phyloP scores from a whole-genome alignment of 1,140 invertebrate genomes.

The Bombus soroeensis region DNA sequence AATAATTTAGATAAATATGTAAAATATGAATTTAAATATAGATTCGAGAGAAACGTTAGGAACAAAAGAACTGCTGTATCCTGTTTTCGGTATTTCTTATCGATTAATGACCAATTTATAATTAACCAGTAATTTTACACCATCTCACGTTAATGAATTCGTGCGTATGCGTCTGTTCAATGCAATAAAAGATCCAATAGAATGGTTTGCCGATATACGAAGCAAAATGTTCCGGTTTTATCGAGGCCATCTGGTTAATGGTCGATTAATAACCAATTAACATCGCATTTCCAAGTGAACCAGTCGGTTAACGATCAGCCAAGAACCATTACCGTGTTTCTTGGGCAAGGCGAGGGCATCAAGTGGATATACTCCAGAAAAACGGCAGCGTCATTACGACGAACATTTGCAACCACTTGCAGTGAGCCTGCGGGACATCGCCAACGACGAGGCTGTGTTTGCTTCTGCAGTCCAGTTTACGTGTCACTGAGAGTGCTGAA shows the following conservation, averaged over 20 bases:
- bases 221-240: not conserved
- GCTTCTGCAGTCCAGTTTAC: not conserved
- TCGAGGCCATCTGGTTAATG: constrained; percentile 7
- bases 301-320: constrained; percentile 27
- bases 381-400: constrained; percentile 33
- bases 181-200: not conserved
- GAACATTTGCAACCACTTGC: constrained; percentile 35
- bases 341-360: not conserved
- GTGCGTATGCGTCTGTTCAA: not conserved
- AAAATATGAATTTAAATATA: not conserved
- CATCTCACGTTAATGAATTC: not conserved
- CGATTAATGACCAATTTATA: not conserved
- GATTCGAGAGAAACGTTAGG: not conserved
- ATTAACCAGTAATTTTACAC: constrained; percentile 1
- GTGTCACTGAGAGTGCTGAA: not conserved
- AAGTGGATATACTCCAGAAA: constrained; percentile 28
- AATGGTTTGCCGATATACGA: not conserved
- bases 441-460: not conserved
- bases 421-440: constrained; percentile 20
- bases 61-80: not conserved
- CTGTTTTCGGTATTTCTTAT: not conserved
- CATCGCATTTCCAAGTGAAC: constrained; percentile 5
- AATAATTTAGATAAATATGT: not conserved
- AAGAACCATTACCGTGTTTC: constrained; percentile 28
- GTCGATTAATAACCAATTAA: constrained; percentile 36